Percentiles rank a stretch among this genome's conserved stretches.
phyloP scores from a whole-genome alignment of 2,797 vertebrate species.

The Pagetopsis macropterus region DNA sequence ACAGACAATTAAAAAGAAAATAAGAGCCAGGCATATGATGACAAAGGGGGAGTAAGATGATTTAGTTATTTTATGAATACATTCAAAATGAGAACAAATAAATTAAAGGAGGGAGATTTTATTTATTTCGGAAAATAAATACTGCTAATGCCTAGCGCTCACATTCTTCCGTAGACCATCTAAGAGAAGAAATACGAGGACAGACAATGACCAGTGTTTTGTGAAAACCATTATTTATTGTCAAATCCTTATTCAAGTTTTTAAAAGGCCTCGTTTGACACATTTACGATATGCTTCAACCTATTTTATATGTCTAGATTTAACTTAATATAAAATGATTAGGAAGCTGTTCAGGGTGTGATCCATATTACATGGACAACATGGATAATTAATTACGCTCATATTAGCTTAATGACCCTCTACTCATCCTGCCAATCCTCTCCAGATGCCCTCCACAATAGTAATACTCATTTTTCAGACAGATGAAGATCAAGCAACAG shows the following conservation, averaged over 20 bases:
- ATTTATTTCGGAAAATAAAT: too few relatives aligned
- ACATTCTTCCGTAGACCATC: background rate
- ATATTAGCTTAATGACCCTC: slow-evolving; percentile 1
- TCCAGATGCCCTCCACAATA: slow-evolving; percentile 2
- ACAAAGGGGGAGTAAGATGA: too few relatives aligned
- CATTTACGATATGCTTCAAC: background rate
- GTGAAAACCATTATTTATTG: background rate
- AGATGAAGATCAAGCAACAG: background rate
- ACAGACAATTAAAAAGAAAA: too few relatives aligned
- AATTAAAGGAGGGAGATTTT: too few relatives aligned
- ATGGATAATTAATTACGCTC: slow-evolving; percentile 7
- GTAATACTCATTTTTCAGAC: background rate
- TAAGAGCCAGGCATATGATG: too few relatives aligned
- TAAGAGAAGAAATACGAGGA: background rate
- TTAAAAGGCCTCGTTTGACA: background rate
- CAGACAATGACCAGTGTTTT: background rate
- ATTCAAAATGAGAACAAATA: too few relatives aligned
- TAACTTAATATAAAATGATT: background rate
- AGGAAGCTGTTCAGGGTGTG: slow-evolving; percentile 2
- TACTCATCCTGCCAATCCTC: background rate
- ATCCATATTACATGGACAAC: slow-evolving; percentile 3
- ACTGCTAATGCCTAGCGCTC: too few relatives aligned
- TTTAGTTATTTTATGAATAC: too few relatives aligned
- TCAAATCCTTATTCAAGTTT: background rate
- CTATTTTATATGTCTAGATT: background rate